Conservation (phyloP, 2,113 vertebrate genomes). For the Lasiurus cinereus region DNA sequence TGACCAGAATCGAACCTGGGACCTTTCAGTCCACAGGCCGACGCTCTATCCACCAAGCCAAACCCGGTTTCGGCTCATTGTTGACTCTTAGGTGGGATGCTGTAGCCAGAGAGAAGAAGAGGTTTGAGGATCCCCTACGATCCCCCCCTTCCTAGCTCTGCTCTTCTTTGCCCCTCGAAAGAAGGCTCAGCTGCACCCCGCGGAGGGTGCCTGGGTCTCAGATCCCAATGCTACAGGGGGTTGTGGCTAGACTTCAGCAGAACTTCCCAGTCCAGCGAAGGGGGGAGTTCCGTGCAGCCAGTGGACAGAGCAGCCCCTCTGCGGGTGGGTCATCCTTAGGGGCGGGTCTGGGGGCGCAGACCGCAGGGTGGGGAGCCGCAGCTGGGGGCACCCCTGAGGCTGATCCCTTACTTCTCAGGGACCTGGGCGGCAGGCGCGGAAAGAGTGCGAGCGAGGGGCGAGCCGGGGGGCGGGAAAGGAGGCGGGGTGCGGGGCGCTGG, state of each 20-base stretch:
- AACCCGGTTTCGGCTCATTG: no score
- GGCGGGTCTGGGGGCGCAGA: neutral
- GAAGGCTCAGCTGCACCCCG: neutral
- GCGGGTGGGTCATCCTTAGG: neutral
- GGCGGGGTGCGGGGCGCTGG: no score
- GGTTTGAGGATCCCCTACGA: neutral
- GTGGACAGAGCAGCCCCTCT: neutral
- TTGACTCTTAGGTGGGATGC: neutral
- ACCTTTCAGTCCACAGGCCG: no score
- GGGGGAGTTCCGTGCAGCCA: neutral
- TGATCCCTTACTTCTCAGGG: neutral
- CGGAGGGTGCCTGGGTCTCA: neutral
- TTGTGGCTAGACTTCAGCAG: slow-evolving; percentile 28
- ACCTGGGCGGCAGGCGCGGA: neutral
- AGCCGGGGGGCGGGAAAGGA: neutral
- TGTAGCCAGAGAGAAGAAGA: neutral
- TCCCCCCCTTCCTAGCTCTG: neutral
- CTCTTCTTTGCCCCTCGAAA: neutral
- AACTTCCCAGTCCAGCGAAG: neutral
- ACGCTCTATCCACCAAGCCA: no score
- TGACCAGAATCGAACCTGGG: no score
- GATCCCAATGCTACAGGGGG: neutral
- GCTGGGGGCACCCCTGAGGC: neutral
- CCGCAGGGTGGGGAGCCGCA: neutral
- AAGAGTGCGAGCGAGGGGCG: neutral